Percentiles rank a stretch among this genome's conserved stretches.
Evolutionary conservation across 2,888 invertebrate genomes (phyloP).

Genomic region (Gari tellinella): DNA sequence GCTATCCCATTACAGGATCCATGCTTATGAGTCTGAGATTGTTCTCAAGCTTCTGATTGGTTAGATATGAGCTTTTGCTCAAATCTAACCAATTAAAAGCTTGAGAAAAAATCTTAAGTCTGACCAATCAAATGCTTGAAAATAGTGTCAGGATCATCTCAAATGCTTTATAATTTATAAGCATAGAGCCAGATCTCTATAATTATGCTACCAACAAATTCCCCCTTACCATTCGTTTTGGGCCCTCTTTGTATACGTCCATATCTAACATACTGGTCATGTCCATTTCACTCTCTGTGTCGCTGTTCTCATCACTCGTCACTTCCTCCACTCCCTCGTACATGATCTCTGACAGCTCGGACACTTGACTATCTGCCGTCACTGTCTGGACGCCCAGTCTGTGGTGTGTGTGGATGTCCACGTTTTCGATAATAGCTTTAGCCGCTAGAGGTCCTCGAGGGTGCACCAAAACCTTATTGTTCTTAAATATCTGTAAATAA

Average conservation of each 20-base stretch:
- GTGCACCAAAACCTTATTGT: slow-evolving; percentile 66
- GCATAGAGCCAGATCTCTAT: too few relatives aligned
- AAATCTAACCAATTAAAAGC: too few relatives aligned
- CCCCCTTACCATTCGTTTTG: slow-evolving; percentile 72
- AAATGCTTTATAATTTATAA: too few relatives aligned
- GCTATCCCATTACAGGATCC: too few relatives aligned
- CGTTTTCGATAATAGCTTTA: slow-evolving; percentile 76
- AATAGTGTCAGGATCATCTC: too few relatives aligned
- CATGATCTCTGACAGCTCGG: slow-evolving; percentile 69
- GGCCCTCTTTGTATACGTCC: slow-evolving; percentile 67
- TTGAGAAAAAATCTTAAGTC: too few relatives aligned
- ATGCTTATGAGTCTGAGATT: too few relatives aligned
- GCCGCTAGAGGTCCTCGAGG: slow-evolving; percentile 61
- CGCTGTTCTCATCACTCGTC: slow-evolving; percentile 50
- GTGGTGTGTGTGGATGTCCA: slow-evolving; percentile 70
- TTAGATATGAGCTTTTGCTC: too few relatives aligned
- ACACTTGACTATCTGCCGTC: slow-evolving; percentile 70
- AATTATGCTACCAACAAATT: too few relatives aligned
- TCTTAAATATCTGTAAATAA: slow-evolving; percentile 75
- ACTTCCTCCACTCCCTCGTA: slow-evolving; percentile 68
- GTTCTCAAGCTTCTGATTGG: too few relatives aligned
- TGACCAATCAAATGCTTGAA: too few relatives aligned
- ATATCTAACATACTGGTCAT: slow-evolving; percentile 52
- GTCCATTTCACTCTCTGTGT: slow-evolving; percentile 57
- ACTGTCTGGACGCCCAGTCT: slow-evolving; percentile 78